phyloP scores from a whole-genome alignment of 2,888 invertebrate genomes.

The Cataglyphis altisquamis region DNA sequence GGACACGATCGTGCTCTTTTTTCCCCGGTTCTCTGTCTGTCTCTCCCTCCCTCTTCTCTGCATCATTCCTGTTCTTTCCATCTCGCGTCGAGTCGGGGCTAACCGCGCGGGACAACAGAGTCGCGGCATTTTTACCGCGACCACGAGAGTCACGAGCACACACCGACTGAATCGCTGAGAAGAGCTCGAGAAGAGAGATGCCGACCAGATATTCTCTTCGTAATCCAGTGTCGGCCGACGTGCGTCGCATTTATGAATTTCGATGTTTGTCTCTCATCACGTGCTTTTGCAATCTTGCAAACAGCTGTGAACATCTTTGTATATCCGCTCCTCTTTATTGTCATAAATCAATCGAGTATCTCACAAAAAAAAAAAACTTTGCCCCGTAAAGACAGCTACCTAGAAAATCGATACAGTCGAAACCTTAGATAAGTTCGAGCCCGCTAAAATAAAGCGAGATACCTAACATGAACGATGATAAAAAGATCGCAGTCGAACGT shows the following conservation, averaged over 20 bases:
- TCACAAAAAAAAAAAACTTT: not conserved
- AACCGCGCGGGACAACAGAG: constrained; percentile 66
- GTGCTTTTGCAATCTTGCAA: not conserved
- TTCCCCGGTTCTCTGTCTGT: not conserved
- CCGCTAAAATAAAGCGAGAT: not conserved
- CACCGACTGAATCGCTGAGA: constrained; percentile 57
- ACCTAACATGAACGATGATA: constrained; percentile 1
- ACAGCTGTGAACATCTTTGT: not conserved
- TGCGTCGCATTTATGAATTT: constrained; percentile 74
- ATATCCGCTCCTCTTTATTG: not conserved
- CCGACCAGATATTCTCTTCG: constrained; percentile 71
- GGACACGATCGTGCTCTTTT: constrained; percentile 57
- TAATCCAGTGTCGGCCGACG: constrained; percentile 61
- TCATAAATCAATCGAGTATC: not conserved
- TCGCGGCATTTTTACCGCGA: constrained; percentile 70
- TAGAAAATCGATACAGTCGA: not conserved
- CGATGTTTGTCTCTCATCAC: constrained; percentile 53
- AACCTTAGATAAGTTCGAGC: not conserved
- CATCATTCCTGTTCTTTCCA: constrained; percentile 29
- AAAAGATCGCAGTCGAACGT: not conserved
- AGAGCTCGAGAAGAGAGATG: constrained; percentile 66
- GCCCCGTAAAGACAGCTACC: not conserved
- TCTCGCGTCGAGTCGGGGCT: constrained; percentile 55
- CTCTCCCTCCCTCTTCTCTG: not conserved
- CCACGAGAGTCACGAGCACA: constrained; percentile 71